phyloP scores from a whole-genome alignment of 2,888 invertebrate genomes.

The Steinernema carpocapsae region DNA sequence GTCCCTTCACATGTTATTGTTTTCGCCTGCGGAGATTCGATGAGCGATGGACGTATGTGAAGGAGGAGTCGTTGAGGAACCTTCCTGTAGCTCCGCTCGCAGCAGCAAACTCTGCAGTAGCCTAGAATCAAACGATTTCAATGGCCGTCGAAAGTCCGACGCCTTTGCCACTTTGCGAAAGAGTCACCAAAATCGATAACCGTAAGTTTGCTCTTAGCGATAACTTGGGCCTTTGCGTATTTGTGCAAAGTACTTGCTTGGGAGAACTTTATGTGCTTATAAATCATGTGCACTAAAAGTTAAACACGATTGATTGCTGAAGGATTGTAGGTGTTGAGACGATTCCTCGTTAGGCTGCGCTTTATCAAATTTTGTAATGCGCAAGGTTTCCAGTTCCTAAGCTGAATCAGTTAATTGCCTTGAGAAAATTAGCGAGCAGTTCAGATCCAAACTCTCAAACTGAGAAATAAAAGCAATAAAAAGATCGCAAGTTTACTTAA shows the following conservation, averaged over 20 bases:
- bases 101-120: neutral
- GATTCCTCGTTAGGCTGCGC: too few relatives aligned
- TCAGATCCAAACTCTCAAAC: too few relatives aligned
- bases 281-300: too few relatives aligned
- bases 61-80: constrained; percentile 4
- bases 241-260: too few relatives aligned
- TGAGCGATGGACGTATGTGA: neutral
- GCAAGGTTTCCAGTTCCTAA: too few relatives aligned
- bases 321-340: too few relatives aligned
- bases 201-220: constrained; percentile 3
- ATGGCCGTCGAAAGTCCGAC: constrained; percentile 26
- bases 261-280: neutral
- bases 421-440: too few relatives aligned
- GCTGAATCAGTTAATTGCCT: too few relatives aligned
- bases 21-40: constrained; percentile 3
- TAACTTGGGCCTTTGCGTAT: neutral
- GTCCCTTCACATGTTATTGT: neutral
- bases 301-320: too few relatives aligned
- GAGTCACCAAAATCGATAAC: neutral
- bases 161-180: neutral
- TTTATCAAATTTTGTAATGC: too few relatives aligned
- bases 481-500: too few relatives aligned
- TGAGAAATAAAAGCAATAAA: too few relatives aligned
- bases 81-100: neutral
- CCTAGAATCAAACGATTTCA: neutral